Evolutionary conservation across 1,140 invertebrate genomes (phyloP), one percentile per base, ranked within the genome.

Genomic region (Drosophila equinoxialis): DNA sequence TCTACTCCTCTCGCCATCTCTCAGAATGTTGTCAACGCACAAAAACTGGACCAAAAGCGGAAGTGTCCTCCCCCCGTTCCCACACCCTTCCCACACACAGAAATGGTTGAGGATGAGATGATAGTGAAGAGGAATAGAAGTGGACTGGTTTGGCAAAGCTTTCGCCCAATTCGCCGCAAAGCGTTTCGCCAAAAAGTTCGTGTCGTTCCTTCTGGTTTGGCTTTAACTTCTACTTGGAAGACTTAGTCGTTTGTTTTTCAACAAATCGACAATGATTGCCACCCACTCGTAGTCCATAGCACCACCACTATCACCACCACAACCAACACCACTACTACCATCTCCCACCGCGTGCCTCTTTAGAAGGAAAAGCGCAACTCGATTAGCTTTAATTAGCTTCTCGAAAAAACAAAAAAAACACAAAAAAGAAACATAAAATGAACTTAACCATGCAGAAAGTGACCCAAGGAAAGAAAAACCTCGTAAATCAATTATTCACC

Each of bases 101-200:
- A 39, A 13, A 39, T 13, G 11, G 11, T 4, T 13, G 17, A 51
- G 8, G 20, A 10, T 23, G 45, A 51, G 45, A 51, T 51, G 45
- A 51, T 51, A 51, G 45, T 23, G 45, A 51, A 20, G 45, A 51
- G 45, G 45, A 51, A 51, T 51, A 51, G 45, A 23, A 51, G 45
- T 51, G 17, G 7, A 51, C 17, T 51, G 45, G 5, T 17, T 51
- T 51, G 1, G 33, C 61, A 60, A 68, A 77, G 63, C 68, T 70
- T 55, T 65, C 20, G 37, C 37, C 37, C 59, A 86, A 86, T 86
- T 86, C 82, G 82, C 82, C 82, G 82, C 83, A 83, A 66, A 72
- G 68, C 26, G 60, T 55, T 60, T 70, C 77, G 13, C 58, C 55
- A 68, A 65, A 30, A 77, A 74, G 64, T 74, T 59, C 30, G 14